These are phyloP conservation scores for Myocastor coypus DNA, from an alignment of 2,113 vertebrate genomes.

Conservation along the genomic window DNA sequence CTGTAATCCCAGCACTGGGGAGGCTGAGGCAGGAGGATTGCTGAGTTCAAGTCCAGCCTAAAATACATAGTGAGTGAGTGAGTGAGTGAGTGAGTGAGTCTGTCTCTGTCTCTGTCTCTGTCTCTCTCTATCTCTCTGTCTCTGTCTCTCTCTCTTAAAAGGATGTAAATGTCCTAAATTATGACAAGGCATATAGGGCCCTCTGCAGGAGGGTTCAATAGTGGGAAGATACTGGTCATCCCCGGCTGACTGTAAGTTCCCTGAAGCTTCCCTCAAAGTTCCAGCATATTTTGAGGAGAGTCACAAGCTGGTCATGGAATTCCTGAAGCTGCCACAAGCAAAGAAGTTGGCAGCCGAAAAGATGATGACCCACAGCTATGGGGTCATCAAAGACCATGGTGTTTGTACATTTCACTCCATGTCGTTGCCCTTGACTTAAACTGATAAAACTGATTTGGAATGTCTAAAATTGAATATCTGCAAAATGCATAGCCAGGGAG, in stretches of 20 bases:
- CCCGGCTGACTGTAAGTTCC: too few relatives aligned
- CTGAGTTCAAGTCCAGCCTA: too few relatives aligned
- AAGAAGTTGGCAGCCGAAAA: neutral
- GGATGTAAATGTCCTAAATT: neutral
- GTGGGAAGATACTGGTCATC: neutral
- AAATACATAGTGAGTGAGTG: too few relatives aligned
- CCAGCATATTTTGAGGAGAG: neutral
- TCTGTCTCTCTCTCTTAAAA: too few relatives aligned
- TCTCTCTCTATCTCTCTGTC: too few relatives aligned
- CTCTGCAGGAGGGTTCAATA: neutral
- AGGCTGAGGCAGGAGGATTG: too few relatives aligned
- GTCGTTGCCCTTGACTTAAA: neutral
- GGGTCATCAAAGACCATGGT: neutral
- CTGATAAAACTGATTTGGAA: neutral
- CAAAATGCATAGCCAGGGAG: too few relatives aligned
- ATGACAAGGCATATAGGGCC: too few relatives aligned
- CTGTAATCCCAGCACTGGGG: too few relatives aligned
- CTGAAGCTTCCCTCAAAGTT: neutral
- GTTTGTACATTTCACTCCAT: neutral
- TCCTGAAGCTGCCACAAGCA: neutral
- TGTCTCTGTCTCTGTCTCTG: too few relatives aligned
- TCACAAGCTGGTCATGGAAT: neutral
- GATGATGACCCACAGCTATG: rapidly evolving
- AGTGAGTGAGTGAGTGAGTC: too few relatives aligned
- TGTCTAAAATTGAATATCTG: neutral